These are phyloP conservation scores for Trachythela sp. DNA, from an alignment of 64 coral and sea anemone species.

Conservation along the genomic window DNA sequence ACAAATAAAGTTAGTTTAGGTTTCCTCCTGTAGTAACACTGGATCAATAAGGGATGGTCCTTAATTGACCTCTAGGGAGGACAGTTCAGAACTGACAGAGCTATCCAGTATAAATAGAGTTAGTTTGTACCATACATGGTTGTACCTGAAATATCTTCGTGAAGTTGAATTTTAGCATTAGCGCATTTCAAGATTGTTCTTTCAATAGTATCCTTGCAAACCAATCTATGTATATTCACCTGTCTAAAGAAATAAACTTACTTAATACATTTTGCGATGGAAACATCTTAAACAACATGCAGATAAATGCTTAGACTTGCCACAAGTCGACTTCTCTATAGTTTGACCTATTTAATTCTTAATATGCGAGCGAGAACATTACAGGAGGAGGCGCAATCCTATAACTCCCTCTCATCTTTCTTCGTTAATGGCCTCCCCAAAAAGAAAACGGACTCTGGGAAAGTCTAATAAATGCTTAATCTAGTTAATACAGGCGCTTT, in stretches of 20 bases:
- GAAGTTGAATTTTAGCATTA: background rate
- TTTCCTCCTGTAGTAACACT: too few relatives aligned
- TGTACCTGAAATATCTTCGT: conserved; percentile 19
- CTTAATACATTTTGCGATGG: background rate
- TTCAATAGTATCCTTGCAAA: conserved; percentile 14
- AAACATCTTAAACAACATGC: background rate
- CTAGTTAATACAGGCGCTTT: too few relatives aligned
- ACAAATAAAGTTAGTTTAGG: background rate
- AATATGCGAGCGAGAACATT: too few relatives aligned
- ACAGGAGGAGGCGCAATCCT: too few relatives aligned
- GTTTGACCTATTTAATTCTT: too few relatives aligned
- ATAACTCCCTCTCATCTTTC: too few relatives aligned
- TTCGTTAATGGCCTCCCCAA: too few relatives aligned
- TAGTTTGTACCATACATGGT: background rate
- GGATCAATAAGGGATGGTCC: background rate
- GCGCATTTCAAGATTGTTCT: background rate
- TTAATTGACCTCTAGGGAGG: too few relatives aligned
- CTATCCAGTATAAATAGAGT: background rate
- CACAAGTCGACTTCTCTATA: too few relatives aligned
- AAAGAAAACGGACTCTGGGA: too few relatives aligned
- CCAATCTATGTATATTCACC: background rate
- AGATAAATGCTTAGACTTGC: background rate
- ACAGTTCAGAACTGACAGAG: too few relatives aligned
- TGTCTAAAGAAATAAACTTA: background rate
- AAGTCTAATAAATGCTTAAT: too few relatives aligned